Evolutionary conservation across 2,888 invertebrate genomes (phyloP), one percentile per base, ranked within the genome.

Genomic region (Rotaria macrura): DNA sequence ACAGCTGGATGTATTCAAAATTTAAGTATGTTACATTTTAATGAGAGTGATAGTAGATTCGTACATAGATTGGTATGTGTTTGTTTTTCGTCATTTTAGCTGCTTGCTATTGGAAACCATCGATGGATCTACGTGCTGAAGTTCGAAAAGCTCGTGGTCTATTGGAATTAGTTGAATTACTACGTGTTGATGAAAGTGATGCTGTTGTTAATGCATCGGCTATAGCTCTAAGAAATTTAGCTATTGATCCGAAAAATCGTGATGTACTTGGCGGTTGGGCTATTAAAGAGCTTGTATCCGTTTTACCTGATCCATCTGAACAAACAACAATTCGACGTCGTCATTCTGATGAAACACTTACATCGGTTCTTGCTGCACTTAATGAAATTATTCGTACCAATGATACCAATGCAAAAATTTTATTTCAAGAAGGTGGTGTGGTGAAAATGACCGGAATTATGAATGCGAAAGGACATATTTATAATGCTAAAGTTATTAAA

Each of bases 1-100:
- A 96, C 97, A n/a, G 98, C 97, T 23, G 99, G 99, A 85, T 97
- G 98, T 85, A 93, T 99, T 88, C 98, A 99, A 92, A 99, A 99
- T 93, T 93, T 99, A 54, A 86, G 65, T 65, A 65, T 65, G 65
- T 20, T 65, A 17, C 6, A 34, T 14, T 3, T n/a, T n/a, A n/a
- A n/a, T n/a, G n/a, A n/a, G n/a, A n/a, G n/a, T n/a, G 17, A 49
- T 49, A 49, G 4, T 49, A 17, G 38, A 65, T 49, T 17, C 14
- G 4, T 49, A 4, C 12, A 14, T 49, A 14, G 9, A 14, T 49
- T 14, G 3, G 12, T 14, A 3, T 17, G 49, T 17, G 3, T 49
- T 49, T 49, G 17, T 20, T 65, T 34, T 65, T 6, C 40, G n/a
- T n/a, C n/a, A n/a, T n/a, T n/a, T n/a, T n/a, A 23, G 14, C 98